Conservation (phyloP, 2,113 vertebrate species). For the Phylloscopus trochiloides region DNA sequence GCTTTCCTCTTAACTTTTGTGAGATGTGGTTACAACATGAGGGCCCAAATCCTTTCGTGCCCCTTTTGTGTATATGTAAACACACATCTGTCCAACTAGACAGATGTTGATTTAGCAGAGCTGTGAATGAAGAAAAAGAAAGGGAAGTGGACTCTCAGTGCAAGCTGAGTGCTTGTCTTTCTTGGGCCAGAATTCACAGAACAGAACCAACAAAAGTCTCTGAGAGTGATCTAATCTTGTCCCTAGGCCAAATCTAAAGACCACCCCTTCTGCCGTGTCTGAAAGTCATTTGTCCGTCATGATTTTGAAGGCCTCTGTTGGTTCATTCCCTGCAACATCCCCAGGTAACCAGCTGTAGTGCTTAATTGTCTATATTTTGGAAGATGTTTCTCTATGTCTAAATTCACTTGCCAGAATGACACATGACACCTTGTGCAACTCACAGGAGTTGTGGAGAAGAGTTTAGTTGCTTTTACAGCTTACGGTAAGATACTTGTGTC, state of each 20-base stretch:
- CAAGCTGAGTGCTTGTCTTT: neutral
- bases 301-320: neutral
- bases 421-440: neutral
- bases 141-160: neutral
- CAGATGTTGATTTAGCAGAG: neutral
- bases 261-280: rapidly evolving
- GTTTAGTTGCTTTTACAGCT: neutral
- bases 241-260: neutral
- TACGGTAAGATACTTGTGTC: neutral
- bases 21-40: neutral
- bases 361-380: neutral
- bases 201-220: neutral
- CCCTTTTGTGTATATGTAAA: neutral
- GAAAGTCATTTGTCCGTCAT: neutral
- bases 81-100: neutral
- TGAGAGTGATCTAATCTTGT: neutral
- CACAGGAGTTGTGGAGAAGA: neutral
- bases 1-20: neutral
- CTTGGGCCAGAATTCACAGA: neutral
- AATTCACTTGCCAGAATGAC: neutral
- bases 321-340: neutral
- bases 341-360: neutral
- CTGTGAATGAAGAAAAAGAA: neutral
- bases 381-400: neutral
- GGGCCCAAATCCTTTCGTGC: neutral